Conservation (phyloP, 2,888 invertebrate species). For the Lasioglossum pauxillum region DNA sequence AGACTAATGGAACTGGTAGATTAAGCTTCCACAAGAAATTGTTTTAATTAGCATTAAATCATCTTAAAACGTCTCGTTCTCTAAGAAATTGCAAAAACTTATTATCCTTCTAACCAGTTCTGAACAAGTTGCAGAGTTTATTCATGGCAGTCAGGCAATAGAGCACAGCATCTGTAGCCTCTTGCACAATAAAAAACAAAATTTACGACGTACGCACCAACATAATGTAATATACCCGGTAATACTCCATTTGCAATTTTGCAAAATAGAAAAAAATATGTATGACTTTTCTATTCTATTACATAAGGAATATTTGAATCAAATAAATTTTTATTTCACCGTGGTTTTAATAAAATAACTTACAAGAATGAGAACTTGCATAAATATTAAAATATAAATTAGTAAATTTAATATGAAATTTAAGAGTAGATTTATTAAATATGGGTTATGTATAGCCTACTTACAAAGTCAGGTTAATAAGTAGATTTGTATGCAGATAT, state of each 20-base stretch:
- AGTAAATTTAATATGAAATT: too few relatives aligned
- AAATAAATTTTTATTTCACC: background rate
- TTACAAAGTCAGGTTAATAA: too few relatives aligned
- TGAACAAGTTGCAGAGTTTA: background rate
- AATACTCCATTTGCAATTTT: background rate
- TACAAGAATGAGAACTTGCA: background rate
- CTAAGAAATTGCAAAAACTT: background rate
- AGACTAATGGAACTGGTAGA: background rate
- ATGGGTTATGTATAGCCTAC: too few relatives aligned
- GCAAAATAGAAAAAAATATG: background rate
- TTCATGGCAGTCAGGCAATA: background rate
- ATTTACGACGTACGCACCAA: background rate
- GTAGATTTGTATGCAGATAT: background rate
- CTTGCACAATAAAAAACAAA: background rate
- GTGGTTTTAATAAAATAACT: background rate
- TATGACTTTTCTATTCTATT: background rate
- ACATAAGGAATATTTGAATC: background rate
- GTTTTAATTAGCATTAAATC: background rate
- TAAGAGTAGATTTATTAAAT: too few relatives aligned
- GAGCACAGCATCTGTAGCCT: background rate
- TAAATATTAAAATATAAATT: too few relatives aligned
- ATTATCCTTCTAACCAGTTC: background rate
- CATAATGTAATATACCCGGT: background rate
- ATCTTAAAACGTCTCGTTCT: background rate
- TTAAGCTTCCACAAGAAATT: background rate